These are phyloP conservation scores for Lanistes nyassanus DNA, from an alignment of 1,140 invertebrate species.

Conservation along the genomic window DNA sequence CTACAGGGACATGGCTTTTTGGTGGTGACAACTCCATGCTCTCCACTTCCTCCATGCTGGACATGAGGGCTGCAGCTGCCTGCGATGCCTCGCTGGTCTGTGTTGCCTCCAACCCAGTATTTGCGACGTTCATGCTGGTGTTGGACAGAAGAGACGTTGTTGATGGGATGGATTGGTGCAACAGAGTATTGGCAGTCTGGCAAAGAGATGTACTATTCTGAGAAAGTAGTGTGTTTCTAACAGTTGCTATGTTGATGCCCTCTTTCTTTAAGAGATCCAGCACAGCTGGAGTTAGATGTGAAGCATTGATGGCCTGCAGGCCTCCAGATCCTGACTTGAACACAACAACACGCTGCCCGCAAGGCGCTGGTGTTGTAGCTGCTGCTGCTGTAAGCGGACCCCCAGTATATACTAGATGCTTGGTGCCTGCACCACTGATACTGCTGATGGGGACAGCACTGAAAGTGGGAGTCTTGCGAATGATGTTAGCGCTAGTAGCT, in stretches of 20 bases:
- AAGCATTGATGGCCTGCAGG: conserved; percentile 17
- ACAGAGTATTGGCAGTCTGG: neutral
- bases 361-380: neutral
- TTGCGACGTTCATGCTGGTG: neutral
- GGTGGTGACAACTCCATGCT: neutral
- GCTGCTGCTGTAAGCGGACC: neutral
- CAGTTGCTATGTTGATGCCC: conserved; percentile 10
- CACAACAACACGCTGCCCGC: conserved; percentile 17
- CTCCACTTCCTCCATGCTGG: conserved; percentile 21
- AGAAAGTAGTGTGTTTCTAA: conserved; percentile 5
- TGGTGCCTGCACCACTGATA: neutral
- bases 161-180: no score
- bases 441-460: neutral
- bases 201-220: neutral
- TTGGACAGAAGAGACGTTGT: neutral
- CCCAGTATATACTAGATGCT: conserved; percentile 12
- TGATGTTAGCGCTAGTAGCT: conserved; percentile 2
- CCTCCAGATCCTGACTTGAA: conserved; percentile 17
- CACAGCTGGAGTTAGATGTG: conserved; percentile 5
- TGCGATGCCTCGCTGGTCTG: conserved; percentile 20
- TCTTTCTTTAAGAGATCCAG: conserved; percentile 21
- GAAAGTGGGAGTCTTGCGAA: neutral
- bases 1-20: neutral
- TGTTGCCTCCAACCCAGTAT: neutral
- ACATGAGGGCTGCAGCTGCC: conserved; percentile 19